Percentiles rank a stretch among this genome's conserved stretches.
phyloP scores from a whole-genome alignment of 1,140 invertebrate genomes.

The Calephelis virginiensis region DNA sequence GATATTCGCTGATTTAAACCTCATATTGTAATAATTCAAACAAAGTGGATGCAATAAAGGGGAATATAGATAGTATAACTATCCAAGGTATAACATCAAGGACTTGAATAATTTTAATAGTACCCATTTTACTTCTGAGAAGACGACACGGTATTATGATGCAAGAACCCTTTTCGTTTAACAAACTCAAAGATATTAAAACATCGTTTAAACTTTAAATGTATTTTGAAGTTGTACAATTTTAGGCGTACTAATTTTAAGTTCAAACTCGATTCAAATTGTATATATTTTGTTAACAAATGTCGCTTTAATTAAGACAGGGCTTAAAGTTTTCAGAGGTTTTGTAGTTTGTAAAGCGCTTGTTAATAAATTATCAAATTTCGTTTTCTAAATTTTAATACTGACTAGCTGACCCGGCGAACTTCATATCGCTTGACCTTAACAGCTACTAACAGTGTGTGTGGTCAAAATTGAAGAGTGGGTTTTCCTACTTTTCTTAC shows the following conservation, averaged over 20 bases:
- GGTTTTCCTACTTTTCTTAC: no score
- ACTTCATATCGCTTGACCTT: no score
- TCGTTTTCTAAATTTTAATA: no score
- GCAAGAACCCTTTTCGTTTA: not conserved
- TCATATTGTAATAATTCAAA: not conserved
- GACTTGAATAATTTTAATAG: no score
- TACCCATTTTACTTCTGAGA: not conserved
- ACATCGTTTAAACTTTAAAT: constrained; percentile 12
- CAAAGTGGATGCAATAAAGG: not conserved
- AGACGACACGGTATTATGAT: not conserved
- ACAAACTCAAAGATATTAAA: constrained; percentile 16
- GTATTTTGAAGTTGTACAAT: constrained; percentile 13
- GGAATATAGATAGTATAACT: no score
- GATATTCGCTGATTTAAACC: not conserved
- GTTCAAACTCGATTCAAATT: constrained; percentile 7
- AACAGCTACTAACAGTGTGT: no score
- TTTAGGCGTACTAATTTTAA: constrained; percentile 3
- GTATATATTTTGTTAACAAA: constrained; percentile 11
- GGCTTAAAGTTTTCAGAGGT: not conserved
- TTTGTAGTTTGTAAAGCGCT: not conserved
- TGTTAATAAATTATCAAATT: no score
- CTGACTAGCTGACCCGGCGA: no score
- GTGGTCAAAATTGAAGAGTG: no score
- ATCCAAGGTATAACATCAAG: no score
- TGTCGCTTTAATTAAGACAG: constrained; percentile 4